Evolutionary conservation across 2,113 vertebrate species (phyloP).

Genomic region (Malurus elegans): DNA sequence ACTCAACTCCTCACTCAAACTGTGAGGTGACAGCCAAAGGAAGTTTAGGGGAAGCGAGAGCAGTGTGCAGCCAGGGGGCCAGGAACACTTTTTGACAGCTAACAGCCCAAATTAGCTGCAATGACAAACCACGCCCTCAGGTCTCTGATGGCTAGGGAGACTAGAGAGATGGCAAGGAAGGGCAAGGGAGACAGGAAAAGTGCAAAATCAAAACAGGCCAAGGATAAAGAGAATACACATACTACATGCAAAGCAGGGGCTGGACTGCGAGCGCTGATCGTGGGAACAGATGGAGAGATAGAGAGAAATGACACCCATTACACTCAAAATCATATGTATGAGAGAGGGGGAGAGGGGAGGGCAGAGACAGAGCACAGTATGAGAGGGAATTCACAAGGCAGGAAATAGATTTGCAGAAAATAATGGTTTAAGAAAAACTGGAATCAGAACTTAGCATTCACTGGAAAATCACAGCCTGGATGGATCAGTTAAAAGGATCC

Average conservation of each 20-base stretch:
- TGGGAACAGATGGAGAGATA: conserved; percentile 66
- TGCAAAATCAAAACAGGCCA: conserved; percentile 11
- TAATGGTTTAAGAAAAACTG: neutral
- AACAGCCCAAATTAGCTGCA: neutral
- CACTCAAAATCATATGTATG: neutral
- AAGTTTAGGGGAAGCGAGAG: neutral
- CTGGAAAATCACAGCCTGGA: neutral
- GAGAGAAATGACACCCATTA: conserved; percentile 45
- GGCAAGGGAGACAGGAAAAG: conserved; percentile 46
- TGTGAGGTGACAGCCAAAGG: neutral
- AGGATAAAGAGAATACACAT: conserved; percentile 1
- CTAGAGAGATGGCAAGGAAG: neutral
- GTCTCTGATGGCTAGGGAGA: neutral
- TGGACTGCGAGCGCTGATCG: conserved; percentile 26
- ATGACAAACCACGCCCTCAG: neutral
- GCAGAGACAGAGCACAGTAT: neutral
- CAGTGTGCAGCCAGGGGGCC: neutral
- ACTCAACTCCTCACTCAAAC: neutral
- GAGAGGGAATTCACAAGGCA: neutral
- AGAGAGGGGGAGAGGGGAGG: neutral
- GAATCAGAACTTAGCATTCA: neutral
- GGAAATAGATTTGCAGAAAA: neutral
- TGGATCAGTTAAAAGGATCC: too few species aligned
- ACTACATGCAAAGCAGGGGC: conserved; percentile 54
- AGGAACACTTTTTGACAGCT: neutral